phyloP scores from a whole-genome alignment of 35 echinoderm and acorn worm genomes.

The Lytechinus pictus region DNA sequence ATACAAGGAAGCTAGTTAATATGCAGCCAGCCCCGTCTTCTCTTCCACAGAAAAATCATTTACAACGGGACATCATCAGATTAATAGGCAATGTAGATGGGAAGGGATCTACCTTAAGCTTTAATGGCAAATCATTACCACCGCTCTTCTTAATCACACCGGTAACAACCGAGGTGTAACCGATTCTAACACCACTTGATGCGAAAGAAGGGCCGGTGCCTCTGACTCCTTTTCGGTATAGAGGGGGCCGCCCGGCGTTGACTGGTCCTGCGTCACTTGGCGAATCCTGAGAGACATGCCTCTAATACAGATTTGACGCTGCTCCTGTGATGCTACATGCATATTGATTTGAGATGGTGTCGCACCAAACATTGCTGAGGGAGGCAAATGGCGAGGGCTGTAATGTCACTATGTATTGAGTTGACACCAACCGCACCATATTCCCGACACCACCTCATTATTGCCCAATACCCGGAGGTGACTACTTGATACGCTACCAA shows the following conservation, averaged over 20 bases:
- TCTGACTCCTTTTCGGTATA: background rate
- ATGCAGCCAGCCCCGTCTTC: constrained; percentile 16
- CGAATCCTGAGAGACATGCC: constrained; percentile 42
- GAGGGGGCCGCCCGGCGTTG: background rate
- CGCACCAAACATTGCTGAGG: background rate
- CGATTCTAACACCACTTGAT: constrained; percentile 6
- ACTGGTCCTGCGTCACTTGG: constrained; percentile 53
- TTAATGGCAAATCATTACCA: constrained; percentile 47
- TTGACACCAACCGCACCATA: constrained; percentile 32
- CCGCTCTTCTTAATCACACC: constrained; percentile 22
- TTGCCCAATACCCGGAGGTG: constrained; percentile 54
- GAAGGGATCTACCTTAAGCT: constrained; percentile 22
- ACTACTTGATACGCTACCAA: constrained; percentile 42
- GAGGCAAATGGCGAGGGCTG: constrained; percentile 6
- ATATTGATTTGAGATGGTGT: constrained; percentile 52
- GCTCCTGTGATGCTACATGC: constrained; percentile 45
- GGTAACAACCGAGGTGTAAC: constrained; percentile 53
- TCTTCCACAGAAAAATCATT: constrained; percentile 22
- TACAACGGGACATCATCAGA: constrained; percentile 35
- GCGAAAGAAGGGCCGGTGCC: constrained; percentile 9
- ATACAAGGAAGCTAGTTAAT: constrained; percentile 41
- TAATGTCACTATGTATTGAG: constrained; percentile 51
- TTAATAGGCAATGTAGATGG: constrained; percentile 37
- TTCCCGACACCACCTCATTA: constrained; percentile 49
- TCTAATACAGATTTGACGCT: constrained; percentile 57